A percentile compares a stretch with the other conserved stretches of the same genome.
These are phyloP conservation scores for Pseudolaguvia tuberculata DNA, from an alignment of 2,113 vertebrate genomes.

Conservation along the genomic window DNA sequence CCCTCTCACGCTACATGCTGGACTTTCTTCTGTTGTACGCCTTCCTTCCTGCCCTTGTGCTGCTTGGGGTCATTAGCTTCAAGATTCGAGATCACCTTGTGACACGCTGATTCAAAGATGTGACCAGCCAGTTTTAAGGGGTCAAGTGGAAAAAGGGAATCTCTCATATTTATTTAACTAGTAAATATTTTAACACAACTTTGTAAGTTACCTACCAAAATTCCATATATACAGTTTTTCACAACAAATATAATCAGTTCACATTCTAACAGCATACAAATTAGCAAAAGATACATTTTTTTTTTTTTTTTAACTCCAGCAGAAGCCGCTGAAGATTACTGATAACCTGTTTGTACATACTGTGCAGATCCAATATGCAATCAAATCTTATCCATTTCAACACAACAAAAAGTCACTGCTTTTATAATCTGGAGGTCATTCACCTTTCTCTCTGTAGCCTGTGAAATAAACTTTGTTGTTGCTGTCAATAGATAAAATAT, in stretches of 20 bases:
- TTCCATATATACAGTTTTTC: too few species aligned
- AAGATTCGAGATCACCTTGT: conserved; percentile 78
- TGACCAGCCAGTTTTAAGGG: too few species aligned
- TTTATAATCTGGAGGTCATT: neutral
- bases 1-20: conserved; percentile 70
- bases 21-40: conserved; percentile 84
- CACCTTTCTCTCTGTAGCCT: neutral
- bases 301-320: too few species aligned
- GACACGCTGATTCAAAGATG: conserved; percentile 55
- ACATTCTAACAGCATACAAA: too few species aligned
- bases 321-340: too few species aligned
- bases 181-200: too few species aligned
- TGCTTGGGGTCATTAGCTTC: conserved; percentile 79
- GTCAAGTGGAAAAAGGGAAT: too few species aligned
- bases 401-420: neutral
- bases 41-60: conserved; percentile 79
- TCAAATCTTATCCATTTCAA: neutral
- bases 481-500: conserved; percentile 16
- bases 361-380: neutral
- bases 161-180: too few species aligned
- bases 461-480: neutral
- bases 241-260: too few species aligned
- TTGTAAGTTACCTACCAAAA: too few species aligned
- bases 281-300: too few species aligned
- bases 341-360: conserved; percentile 19